Conservation (phyloP, 1,140 invertebrate species). For the Drosophila pseudoananassae region DNA sequence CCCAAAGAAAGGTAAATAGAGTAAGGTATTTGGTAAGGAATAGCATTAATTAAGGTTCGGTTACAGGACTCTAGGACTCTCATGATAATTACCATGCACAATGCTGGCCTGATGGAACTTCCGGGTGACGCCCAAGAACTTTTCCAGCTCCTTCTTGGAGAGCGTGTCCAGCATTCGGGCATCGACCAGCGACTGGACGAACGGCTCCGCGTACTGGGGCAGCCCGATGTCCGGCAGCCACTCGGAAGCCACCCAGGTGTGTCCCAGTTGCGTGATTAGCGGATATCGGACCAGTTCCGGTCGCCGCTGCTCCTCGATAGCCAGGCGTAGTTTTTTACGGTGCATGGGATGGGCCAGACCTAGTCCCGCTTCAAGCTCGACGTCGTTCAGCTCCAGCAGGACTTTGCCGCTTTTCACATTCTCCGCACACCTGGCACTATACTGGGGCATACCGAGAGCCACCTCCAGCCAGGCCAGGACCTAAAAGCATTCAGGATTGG, state of each 20-base stretch:
- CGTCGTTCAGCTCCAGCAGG: constrained; percentile 94
- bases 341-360: constrained; percentile 96
- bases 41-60: background rate
- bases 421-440: constrained; percentile 93
- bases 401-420: constrained; percentile 98
- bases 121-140: constrained; percentile 94
- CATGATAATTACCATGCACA: constrained; percentile 88
- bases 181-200: constrained; percentile 95
- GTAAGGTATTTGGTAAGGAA: background rate
- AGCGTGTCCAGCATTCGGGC: constrained; percentile 95
- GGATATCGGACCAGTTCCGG: constrained; percentile 94
- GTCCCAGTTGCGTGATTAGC: constrained; percentile 92
- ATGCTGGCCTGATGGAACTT: constrained; percentile 97
- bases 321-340: constrained; percentile 95
- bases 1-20: background rate
- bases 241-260: constrained; percentile 96
- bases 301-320: constrained; percentile 95
- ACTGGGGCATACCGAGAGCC: constrained; percentile 96
- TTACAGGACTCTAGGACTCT: background rate
- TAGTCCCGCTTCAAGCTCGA: constrained; percentile 93
- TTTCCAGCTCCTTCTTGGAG: constrained; percentile 97
- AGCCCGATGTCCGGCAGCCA: constrained; percentile 96
- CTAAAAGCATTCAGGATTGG: constrained; percentile 67
- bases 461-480: constrained; percentile 97
- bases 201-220: constrained; percentile 94